A percentile compares a stretch with the other conserved stretches of the same genome.
phyloP scores from a whole-genome alignment of 2,888 invertebrate species.

The Zaprionus lineosus region DNA sequence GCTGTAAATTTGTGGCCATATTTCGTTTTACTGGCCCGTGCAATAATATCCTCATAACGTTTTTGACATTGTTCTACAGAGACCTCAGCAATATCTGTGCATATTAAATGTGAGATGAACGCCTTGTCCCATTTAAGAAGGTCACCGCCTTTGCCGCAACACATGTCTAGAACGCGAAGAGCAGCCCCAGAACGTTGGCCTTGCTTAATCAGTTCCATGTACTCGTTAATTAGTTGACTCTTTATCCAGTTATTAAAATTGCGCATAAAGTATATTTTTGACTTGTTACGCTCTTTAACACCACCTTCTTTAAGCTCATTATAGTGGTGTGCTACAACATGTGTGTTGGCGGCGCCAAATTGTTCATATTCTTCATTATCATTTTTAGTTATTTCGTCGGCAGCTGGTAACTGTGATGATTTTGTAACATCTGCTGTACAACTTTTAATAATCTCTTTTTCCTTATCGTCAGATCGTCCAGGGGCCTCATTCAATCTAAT shows the following conservation, averaged over 20 bases:
- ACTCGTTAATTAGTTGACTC: constrained; percentile 95
- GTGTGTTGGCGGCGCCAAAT: constrained; percentile 66
- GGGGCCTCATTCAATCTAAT: constrained; percentile 46
- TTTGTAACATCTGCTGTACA: constrained; percentile 1
- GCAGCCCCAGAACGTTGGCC: constrained; percentile 87
- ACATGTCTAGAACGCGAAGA: constrained; percentile 93
- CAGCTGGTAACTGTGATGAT: neutral
- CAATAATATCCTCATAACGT: constrained; percentile 89
- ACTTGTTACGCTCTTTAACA: constrained; percentile 90
- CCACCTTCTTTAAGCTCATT: constrained; percentile 94
- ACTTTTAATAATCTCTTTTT: constrained; percentile 46
- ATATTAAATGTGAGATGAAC: constrained; percentile 91
- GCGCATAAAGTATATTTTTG: constrained; percentile 95
- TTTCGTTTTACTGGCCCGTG: constrained; percentile 70
- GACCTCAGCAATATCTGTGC: constrained; percentile 96
- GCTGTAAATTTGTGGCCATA: constrained; percentile 88
- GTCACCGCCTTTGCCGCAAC: constrained; percentile 99
- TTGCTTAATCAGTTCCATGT: constrained; percentile 87
- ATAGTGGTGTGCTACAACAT: constrained; percentile 94
- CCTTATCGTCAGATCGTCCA: constrained; percentile 63
- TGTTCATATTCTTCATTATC: constrained; percentile 2
- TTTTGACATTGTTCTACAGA: constrained; percentile 95
- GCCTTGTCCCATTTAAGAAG: constrained; percentile 97
- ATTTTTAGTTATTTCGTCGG: neutral
- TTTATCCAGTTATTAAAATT: constrained; percentile 99